Base-by-base conservation (phyloP, 2,888 invertebrate species). In the Psylliodes chrysocephalus region DNA sequence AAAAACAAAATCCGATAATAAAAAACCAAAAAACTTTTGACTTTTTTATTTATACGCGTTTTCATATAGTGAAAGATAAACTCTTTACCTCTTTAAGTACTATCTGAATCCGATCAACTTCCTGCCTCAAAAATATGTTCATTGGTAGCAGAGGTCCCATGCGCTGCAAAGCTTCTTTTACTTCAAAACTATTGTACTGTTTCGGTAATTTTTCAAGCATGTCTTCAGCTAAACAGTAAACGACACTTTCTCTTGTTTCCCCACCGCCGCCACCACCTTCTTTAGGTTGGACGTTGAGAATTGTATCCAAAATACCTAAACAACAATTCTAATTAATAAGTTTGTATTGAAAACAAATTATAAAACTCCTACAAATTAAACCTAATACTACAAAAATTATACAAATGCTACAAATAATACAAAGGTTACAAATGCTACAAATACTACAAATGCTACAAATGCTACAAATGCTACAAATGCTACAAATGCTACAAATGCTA, bases 231-330 rank as follows among this genome's bases (percentile, higher is more conserved):
- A 97, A 85, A 74, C 91, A 89, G 82, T 95, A 96, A 2, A 97
- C 97, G 44, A 96, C 91, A 72, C 90, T 92, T 82, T 98, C 98
- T 72, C 97, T 87, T 0, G 95, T 94, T 84, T 98, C 97, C 0
- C 96, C 96, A 0, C 95, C 94, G 65, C 91, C 91, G 15, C 90
- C 89, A 0, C 94, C 95, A 1, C 96, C 93, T 84, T 98, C 96
- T 79, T 98, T 98, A 0, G 98, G 98, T 78, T 98, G 97, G n/a
- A 98, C 97, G 79, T 90, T 96, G 40, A 98, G 86, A 75, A 98
- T 96, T 0, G 96, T 96, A 78, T 96, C 95, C 75, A 98, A 85
- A 78, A 98, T 96, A 71, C 87, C 86, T 86, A 68, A 18, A 59
- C n/a, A n/a, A n/a, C n/a, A n/a, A n/a, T n/a, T n/a, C n/a, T n/a